Conservation (phyloP, 2,888 invertebrate species). For the Cactoblastis cactorum region DNA sequence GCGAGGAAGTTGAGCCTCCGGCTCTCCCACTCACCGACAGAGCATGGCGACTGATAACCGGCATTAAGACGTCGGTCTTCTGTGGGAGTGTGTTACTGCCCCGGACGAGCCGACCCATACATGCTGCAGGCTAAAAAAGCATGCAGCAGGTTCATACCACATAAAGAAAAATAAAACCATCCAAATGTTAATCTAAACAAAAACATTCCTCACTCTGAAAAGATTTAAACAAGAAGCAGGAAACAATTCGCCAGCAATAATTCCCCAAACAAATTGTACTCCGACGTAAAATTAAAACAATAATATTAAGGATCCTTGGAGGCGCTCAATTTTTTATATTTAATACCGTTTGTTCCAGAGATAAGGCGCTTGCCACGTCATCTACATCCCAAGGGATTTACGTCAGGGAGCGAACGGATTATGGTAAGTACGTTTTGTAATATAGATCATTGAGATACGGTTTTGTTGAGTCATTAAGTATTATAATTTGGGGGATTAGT, state of each 20-base stretch:
- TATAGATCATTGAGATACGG: constrained; percentile 8
- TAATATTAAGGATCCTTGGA: constrained; percentile 1
- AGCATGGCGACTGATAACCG: no score
- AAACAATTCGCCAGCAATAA: not conserved
- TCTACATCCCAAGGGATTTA: constrained; percentile 35
- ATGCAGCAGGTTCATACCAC: no score
- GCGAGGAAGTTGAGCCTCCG: no score
- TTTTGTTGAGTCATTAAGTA: constrained; percentile 6
- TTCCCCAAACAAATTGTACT: not conserved
- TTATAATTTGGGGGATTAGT: not conserved
- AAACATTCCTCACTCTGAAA: no score
- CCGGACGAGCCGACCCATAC: no score
- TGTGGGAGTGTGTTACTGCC: no score
- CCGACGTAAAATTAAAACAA: not conserved
- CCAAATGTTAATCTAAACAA: no score
- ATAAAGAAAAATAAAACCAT: no score
- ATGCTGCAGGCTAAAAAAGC: no score
- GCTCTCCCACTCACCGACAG: no score
- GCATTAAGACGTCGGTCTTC: no score
- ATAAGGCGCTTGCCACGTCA: constrained; percentile 26
- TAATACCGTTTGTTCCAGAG: constrained; percentile 33
- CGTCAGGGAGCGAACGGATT: constrained; percentile 36
- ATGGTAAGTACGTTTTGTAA: constrained; percentile 35
- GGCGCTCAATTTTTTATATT: constrained; percentile 19
- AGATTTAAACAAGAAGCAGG: not conserved